These are phyloP conservation scores for Arothron firmamentum DNA, from an alignment of 2,113 vertebrate species.

Conservation along the genomic window DNA sequence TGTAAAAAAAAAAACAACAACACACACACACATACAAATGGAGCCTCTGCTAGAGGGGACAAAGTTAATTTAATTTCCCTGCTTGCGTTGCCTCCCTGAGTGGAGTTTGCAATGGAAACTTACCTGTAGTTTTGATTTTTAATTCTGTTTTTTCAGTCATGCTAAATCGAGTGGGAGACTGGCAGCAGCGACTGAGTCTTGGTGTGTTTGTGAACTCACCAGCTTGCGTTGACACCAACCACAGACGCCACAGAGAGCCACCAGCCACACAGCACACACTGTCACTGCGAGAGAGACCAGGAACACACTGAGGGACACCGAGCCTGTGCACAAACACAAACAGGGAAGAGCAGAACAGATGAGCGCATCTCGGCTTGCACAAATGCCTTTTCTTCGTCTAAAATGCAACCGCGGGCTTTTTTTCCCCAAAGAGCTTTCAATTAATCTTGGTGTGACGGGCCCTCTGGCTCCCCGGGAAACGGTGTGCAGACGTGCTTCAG, in stretches of 20 bases:
- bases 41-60: too few relatives aligned
- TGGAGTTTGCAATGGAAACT: too few relatives aligned
- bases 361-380: constrained; percentile 10
- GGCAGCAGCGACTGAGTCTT: constrained; percentile 17
- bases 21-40: too few relatives aligned
- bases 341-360: constrained; percentile 13
- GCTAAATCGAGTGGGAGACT: neutral
- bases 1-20: too few relatives aligned
- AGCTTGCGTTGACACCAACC: constrained; percentile 98
- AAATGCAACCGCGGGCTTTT: constrained; percentile 13
- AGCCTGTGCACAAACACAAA: constrained; percentile 77
- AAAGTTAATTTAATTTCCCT: too few relatives aligned
- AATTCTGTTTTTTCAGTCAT: constrained; percentile 19
- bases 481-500: constrained; percentile 21
- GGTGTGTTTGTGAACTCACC: constrained; percentile 78
- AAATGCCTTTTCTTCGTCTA: constrained; percentile 16
- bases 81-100: too few relatives aligned
- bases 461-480: constrained; percentile 9
- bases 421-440: constrained; percentile 23
- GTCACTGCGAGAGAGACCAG: constrained; percentile 95
- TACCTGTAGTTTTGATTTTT: too few relatives aligned
- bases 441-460: neutral
- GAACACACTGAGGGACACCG: constrained; percentile 89
- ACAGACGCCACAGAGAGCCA: constrained; percentile 96
- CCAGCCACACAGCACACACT: constrained; percentile 94